Evolutionary conservation across 2,797 vertebrate genomes (phyloP), one percentile per base, ranked within the genome.

Genomic region (Amazona finschi): DNA sequence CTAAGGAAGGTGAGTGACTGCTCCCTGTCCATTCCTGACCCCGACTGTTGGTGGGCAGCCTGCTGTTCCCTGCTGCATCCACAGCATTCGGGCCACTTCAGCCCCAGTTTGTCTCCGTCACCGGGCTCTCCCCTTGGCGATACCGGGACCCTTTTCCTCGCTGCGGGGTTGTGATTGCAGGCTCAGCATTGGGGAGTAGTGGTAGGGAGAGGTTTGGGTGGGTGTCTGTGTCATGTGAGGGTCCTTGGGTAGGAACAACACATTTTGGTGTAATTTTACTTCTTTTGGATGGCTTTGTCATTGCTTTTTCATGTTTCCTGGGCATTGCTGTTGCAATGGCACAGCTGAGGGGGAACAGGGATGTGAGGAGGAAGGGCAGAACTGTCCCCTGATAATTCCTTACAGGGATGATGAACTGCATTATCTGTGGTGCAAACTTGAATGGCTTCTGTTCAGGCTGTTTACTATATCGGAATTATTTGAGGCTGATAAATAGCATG

Each of bases 111-210:
- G 8, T 41, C 36, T 33, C 33, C 2, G 2, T 88, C 53, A n/a
- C 14, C n/a, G 47, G 66, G 33, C 47, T 43, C 38, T 76, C 39
- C 53, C 36, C 36, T 12, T n/a, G 47, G 21, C 10, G 3, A 49
- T 30, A 52, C 67, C 3, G 15, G 58, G 36, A 57, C 46, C 66
- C 16, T 60, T 47, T 52, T 9, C 9, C 22, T 30, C 15, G 0
- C 46, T 65, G 47, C 0, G 0, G 55, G n/a, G 22, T 36, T 12
- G 1, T 6, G 14, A 5, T 44, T n/a, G 14, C 44, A 14, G 43
- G 25, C 18, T 33, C 66, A 5, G 12, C 14, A 55, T 4, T 36
- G 2, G 1, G 62, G 28, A 46, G 15, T 0, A 4, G 38, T 8
- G 13, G 31, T 39, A 13, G 33, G 52, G 47, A 61, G 14, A 15